These are phyloP conservation scores for Phymanthus crucifer DNA, from an alignment of 92 coral and sea anemone species.

Conservation along the genomic window DNA sequence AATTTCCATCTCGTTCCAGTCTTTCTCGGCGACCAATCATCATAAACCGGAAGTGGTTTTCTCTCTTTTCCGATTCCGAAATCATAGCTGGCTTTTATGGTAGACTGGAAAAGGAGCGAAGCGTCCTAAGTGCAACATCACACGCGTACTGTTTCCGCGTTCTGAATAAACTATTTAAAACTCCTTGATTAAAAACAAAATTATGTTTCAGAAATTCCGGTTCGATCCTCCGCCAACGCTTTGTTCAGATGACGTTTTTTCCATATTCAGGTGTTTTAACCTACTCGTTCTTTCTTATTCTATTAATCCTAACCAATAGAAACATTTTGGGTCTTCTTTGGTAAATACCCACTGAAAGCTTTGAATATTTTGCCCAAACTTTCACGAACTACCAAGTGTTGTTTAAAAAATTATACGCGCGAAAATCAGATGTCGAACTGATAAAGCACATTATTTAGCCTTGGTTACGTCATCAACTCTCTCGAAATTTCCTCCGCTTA, in stretches of 20 bases:
- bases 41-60: conserved; percentile 28
- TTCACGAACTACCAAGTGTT: not conserved
- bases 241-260: not conserved
- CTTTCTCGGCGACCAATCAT: conserved; percentile 14
- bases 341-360: not conserved
- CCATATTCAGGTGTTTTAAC: no score
- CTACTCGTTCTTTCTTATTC: not conserved
- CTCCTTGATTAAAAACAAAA: not conserved
- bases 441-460: not conserved
- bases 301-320: no score
- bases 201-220: not conserved
- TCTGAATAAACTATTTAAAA: conserved; percentile 1
- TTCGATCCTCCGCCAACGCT: conserved; percentile 2
- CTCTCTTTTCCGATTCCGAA: conserved; percentile 8
- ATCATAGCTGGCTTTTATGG: not conserved
- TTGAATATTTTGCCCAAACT: not conserved
- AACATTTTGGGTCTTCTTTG: not conserved
- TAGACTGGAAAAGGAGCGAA: not conserved
- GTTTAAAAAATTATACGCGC: not conserved
- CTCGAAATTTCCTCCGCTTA: not conserved
- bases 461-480: not conserved
- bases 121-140: not conserved
- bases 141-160: not conserved
- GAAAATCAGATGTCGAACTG: not conserved
- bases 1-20: conserved; percentile 26